phyloP scores from a whole-genome alignment of 2,797 vertebrate species.

The Peromyscus attwateri region DNA sequence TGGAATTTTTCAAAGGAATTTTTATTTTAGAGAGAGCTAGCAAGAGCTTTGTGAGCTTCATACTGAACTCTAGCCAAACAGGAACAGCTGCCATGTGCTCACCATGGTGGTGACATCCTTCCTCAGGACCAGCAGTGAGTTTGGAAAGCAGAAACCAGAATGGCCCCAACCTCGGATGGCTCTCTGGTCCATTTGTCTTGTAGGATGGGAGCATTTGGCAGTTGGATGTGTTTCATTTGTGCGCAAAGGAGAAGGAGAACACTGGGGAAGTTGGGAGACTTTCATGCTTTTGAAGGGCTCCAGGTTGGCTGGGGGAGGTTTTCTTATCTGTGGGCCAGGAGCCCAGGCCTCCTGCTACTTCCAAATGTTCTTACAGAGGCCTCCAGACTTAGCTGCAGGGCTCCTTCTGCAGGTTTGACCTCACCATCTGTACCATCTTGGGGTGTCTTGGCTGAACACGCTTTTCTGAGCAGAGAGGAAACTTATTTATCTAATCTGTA shows the following conservation, averaged over 20 bases:
- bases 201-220: not conserved
- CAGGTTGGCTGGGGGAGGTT: slow-evolving; percentile 61
- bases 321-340: slow-evolving; percentile 71
- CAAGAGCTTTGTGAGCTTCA: slow-evolving; percentile 83
- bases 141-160: slow-evolving; percentile 79
- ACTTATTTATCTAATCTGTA: slow-evolving; percentile 59
- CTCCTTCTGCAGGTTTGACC: slow-evolving; percentile 48
- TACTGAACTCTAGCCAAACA: slow-evolving; percentile 84
- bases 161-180: slow-evolving; percentile 77
- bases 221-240: slow-evolving; percentile 8
- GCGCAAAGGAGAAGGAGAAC: not conserved
- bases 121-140: slow-evolving; percentile 73
- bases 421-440: slow-evolving; percentile 70
- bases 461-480: slow-evolving; percentile 58
- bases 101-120: slow-evolving; percentile 76
- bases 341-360: slow-evolving; percentile 59
- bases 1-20: slow-evolving; percentile 49
- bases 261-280: not conserved
- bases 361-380: slow-evolving; percentile 17
- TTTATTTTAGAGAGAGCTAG: slow-evolving; percentile 68
- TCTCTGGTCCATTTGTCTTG: slow-evolving; percentile 66
- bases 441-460: slow-evolving; percentile 51
- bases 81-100: slow-evolving; percentile 85
- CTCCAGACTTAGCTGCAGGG: slow-evolving; percentile 39
- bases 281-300: slow-evolving; percentile 55